A percentile compares a stretch with the other conserved stretches of the same genome.
Conservation (phyloP, 1,140 invertebrate genomes). For the Leptoteleia sp. region DNA sequence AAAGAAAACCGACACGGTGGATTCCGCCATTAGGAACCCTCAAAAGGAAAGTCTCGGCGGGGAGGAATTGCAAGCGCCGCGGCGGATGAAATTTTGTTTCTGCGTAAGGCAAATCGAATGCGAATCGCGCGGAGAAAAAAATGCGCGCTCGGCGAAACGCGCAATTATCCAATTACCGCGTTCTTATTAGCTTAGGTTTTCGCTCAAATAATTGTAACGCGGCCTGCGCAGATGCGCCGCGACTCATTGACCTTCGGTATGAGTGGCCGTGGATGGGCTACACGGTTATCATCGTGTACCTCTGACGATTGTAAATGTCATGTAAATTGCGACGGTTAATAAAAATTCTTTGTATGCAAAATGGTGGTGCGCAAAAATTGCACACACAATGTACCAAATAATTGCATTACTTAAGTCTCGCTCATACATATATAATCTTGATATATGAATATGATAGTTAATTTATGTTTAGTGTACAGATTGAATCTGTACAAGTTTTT, state of each 20-base stretch:
- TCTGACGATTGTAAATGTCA: constrained; percentile 57
- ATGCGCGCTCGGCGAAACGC: constrained; percentile 12
- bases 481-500: constrained; percentile 11
- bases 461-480: constrained; percentile 21
- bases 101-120: constrained; percentile 24
- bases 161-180: constrained; percentile 75
- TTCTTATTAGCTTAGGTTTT: constrained; percentile 65
- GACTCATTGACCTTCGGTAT: constrained; percentile 60
- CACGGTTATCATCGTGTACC: constrained; percentile 25
- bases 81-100: constrained; percentile 23
- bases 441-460: constrained; percentile 27
- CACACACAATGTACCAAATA: constrained; percentile 48
- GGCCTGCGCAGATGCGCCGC: constrained; percentile 48
- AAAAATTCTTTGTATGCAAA: constrained; percentile 60
- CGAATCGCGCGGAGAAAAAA: constrained; percentile 34
- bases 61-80: constrained; percentile 11
- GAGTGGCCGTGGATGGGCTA: constrained; percentile 15
- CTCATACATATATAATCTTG: constrained; percentile 42
- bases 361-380: constrained; percentile 35
- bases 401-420: constrained; percentile 38
- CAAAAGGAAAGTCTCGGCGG: constrained; percentile 29
- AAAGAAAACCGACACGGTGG: constrained; percentile 8
- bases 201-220: constrained; percentile 70
- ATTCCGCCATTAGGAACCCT: constrained; percentile 20
- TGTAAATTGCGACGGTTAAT: constrained; percentile 40